Base-by-base conservation (phyloP, 2,888 invertebrate species). In the Pomacea canaliculata region DNA sequence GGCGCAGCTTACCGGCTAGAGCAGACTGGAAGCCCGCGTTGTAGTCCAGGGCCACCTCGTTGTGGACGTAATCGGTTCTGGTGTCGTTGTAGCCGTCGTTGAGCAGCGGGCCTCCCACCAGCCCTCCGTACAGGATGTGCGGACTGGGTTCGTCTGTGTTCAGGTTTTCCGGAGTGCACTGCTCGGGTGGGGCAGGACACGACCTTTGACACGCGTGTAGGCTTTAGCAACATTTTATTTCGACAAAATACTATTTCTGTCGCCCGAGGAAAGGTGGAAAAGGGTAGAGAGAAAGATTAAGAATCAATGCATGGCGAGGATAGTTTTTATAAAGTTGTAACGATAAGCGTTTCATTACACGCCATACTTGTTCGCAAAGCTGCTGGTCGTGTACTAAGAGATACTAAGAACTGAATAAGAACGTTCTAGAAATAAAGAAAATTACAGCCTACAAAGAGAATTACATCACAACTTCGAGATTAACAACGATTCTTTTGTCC, bases 21-120 rank as follows among this genome's bases (percentile, higher is more conserved):
- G 86, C 85, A 5, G 80, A 74, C 79, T 85, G 85, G 82, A 85
- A 86, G n/a, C 84, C 86, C 37, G 85, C 83, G 70, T 86, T 86
- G 76, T 84, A 86, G 73, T 84, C 84, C 59, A 79, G 79, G 1
- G 85, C 82, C 37, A 85, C 84, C 70, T 85, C 86, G 71, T 85
- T 86, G 71, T 78, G 79, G 18, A 79, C 76, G 78, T 83, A 85
- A 70, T 86, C 83, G 19, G 72, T 70, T 49, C 86, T 65, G 18
- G 76, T 76, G 78, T 86, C 86, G 27, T 71, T 77, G 69, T 84
- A 85, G 49, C 79, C 71, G 74, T 86, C 86, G 46, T 76, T 78
- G 27, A 49, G 63, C 59, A 80, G 83, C 1, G 87, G 87, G 5
- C 87, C 87, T 19, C 87, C 87, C 1, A 86, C 86, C 67, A 87